Evolutionary conservation across 2,113 vertebrate genomes (phyloP).

Genomic region (Alethe castanea): DNA sequence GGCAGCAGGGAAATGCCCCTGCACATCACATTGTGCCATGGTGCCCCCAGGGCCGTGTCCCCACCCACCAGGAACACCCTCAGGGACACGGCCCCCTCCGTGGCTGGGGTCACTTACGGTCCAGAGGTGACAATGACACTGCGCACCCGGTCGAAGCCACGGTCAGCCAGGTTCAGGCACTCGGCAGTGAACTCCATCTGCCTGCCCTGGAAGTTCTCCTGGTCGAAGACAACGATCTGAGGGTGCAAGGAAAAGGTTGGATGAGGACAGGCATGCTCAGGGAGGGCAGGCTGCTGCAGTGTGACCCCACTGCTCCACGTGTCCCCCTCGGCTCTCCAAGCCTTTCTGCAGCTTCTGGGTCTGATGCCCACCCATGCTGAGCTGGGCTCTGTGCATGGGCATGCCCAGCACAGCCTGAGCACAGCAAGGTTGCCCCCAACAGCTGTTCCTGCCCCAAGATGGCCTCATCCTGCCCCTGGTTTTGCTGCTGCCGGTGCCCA

Average conservation of each 20-base stretch:
- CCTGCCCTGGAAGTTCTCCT: constrained; percentile 95
- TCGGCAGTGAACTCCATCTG: constrained; percentile 87
- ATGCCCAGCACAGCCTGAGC: neutral
- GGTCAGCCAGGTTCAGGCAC: constrained; percentile 88
- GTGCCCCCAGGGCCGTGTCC: neutral
- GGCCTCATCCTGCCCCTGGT: neutral
- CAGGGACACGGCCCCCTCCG: rapidly evolving
- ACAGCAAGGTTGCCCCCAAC: neutral
- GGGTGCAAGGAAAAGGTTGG: neutral
- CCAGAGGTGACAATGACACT: constrained; percentile 89
- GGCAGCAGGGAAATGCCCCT: neutral
- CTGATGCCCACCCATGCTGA: rapidly evolving
- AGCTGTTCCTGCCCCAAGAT: neutral
- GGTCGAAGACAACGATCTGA: constrained; percentile 88
- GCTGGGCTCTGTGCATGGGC: neutral
- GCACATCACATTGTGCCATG: rapidly evolving
- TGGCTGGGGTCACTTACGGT: constrained; percentile 81
- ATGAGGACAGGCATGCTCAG: rapidly evolving
- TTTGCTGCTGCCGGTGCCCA: neutral
- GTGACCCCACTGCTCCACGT: rapidly evolving
- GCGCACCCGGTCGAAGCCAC: constrained; percentile 86
- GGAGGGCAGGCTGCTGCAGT: neutral
- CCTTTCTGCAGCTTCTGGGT: neutral
- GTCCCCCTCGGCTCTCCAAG: rapidly evolving
- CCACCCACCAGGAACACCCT: neutral